Evolutionary conservation across 2,113 vertebrate species (phyloP), one percentile per base, ranked within the genome.

Genomic region (Esox niger): DNA sequence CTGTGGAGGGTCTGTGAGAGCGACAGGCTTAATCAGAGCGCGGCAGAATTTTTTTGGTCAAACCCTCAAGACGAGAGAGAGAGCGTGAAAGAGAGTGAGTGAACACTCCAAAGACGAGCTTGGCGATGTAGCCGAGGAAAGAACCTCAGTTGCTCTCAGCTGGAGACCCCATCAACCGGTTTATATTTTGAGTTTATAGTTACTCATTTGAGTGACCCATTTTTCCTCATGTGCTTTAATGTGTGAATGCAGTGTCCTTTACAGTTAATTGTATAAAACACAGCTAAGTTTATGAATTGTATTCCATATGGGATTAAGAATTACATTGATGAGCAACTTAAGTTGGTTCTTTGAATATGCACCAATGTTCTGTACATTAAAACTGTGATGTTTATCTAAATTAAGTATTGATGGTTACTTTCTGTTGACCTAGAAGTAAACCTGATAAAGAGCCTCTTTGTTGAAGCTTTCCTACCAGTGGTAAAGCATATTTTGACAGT

Each of bases 171-270:
- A 4, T 52, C n/a, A 2, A 52, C 47, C 13, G n/a, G n/a, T n/a
- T n/a, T n/a, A n/a, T n/a, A n/a, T n/a, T n/a, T n/a, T n/a, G n/a
- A n/a, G n/a, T 49, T 52, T 70, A 70, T 66, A 27, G 30, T 33
- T n/a, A 62, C 68, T 65, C 59, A 70, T 65, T 65, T 67, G 68
- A 38, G 65, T 46, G 70, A 71, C 74, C 64, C 17, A 64, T 67
- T 80, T 74, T 68, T 47, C 35, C 35, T 31, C n/a, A 26, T 32
- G 15, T 21, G 10, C 38, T 13, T 29, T 58, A n/a, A 52, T 52
- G 35, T 43, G 35, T 43, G 13, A 13, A 43, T 15, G 15, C 35
- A 43, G 35, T 3, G 38, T 43, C 13, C 38, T 43, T 43, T 43
- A 43, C 38, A 43, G 15, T 38, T 38, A 38, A 38, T 9, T 3